Evolutionary conservation across 1,140 invertebrate species (phyloP), one percentile per base, ranked within the genome.

Genomic region (Zophobas atratus): DNA sequence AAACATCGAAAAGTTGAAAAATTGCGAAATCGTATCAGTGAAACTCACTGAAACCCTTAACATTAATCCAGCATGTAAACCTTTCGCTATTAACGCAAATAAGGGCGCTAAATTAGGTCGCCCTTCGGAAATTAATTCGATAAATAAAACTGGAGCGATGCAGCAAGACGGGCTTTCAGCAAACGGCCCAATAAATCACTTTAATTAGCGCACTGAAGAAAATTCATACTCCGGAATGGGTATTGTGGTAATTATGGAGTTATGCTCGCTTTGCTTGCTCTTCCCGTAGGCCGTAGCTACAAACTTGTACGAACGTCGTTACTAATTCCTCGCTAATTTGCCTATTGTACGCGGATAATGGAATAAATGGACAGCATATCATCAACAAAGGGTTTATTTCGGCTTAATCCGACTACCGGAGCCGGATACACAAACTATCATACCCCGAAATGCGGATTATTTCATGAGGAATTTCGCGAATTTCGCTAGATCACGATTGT

Each of bases 341-440:
- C 60, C 39, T 33, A 67, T 67, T 67, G 60, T 67, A 8, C 43
- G 32, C 1, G 60, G 38, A 67, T 67, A 67, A 67, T 39, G 60
- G 60, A 43, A 67, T 41, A 67, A 67, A 67, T 67, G 60, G 60
- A 67, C 60, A 43, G 20, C 38, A 43, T 41, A 67, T 67, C 33
- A 67, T 67, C 60, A 67, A 60, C 60, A 67, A 67, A 67, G 60
- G 60, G 8, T 41, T 48, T 67, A 67, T 67, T 67, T 67, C 60
- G 6, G 49, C 43, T 41, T 67, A 67, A 67, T 67, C 38, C 39
- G 2, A 67, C 38, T 20, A 1, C n/a, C 20, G 60, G 38, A 60
- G 38, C 39, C 38, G 60, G 20, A 38, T 6, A 32, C 1, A 41
- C 38, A 67, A 67, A 67, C 60, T 67, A 67, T 67, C 39, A 43